Evolutionary conservation across 2,888 invertebrate species (phyloP).

Genomic region (Deroplatys truncata): DNA sequence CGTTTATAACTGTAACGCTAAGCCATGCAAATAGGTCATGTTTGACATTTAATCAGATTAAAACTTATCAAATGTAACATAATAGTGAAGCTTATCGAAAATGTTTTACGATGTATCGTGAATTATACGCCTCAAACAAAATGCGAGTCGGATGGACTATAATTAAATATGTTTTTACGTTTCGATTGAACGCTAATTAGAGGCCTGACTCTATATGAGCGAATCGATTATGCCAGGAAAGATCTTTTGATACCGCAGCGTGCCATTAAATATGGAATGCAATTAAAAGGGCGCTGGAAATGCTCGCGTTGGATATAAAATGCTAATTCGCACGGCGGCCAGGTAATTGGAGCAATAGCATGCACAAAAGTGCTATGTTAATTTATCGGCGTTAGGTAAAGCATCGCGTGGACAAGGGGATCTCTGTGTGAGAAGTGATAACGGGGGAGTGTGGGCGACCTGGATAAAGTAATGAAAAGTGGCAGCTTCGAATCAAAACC

Average conservation of each 20-base stretch:
- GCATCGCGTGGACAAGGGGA: background rate
- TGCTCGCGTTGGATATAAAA: background rate
- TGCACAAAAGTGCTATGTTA: background rate
- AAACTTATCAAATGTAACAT: background rate
- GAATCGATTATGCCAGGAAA: background rate
- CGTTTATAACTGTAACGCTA: too few species aligned
- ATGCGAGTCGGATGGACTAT: background rate
- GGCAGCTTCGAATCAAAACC: background rate
- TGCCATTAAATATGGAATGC: background rate
- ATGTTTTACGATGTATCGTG: background rate
- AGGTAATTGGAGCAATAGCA: background rate
- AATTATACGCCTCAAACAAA: background rate
- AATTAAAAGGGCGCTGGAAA: background rate
- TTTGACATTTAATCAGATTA: background rate
- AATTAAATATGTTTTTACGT: background rate
- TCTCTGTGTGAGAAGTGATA: background rate
- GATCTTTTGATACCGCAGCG: background rate
- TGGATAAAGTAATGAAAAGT: background rate
- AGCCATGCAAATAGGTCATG: too few species aligned
- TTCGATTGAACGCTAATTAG: background rate
- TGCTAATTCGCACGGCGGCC: background rate
- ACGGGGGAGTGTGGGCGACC: background rate
- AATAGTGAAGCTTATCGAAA: background rate
- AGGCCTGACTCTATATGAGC: background rate
- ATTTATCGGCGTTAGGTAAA: background rate